Conservation (phyloP, 2,113 vertebrate genomes). For the Dasyprocta punctata region DNA sequence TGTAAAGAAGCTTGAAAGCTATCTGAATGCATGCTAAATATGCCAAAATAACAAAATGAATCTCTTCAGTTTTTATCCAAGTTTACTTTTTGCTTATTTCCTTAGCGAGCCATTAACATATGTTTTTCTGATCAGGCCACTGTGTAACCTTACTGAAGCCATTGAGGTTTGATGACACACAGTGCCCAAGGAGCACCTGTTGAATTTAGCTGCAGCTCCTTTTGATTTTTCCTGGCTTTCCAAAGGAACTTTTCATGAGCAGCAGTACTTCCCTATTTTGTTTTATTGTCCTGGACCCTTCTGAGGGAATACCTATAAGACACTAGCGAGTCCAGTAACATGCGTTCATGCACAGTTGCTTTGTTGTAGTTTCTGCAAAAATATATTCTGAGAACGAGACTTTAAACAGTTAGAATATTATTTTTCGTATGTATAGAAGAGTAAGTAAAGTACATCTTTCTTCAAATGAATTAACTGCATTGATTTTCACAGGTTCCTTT, state of each 20-base stretch:
- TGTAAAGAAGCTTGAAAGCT: slow-evolving; percentile 62
- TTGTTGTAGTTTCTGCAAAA: background rate
- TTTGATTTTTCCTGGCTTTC: background rate
- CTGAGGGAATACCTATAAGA: background rate
- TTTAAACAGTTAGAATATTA: background rate
- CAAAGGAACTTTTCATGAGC: background rate
- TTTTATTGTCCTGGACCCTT: background rate
- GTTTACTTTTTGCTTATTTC: slow-evolving; percentile 43
- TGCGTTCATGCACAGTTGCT: background rate
- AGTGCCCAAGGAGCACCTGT: background rate
- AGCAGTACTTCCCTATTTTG: background rate
- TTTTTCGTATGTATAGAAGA: background rate
- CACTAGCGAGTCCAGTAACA: background rate
- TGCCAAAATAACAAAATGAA: slow-evolving; percentile 44
- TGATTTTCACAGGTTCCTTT: background rate
- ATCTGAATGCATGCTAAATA: slow-evolving; percentile 59
- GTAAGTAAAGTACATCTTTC: background rate
- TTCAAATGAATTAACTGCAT: background rate
- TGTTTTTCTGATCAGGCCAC: background rate
- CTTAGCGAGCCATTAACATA: background rate
- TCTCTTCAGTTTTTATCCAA: background rate
- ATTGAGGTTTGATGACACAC: background rate
- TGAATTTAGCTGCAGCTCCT: background rate
- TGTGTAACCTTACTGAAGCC: background rate
- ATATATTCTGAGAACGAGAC: background rate